A percentile compares a stretch with the other conserved stretches of the same genome.
phyloP scores from a whole-genome alignment of 2,888 invertebrate genomes.

The Thumatha senex region DNA sequence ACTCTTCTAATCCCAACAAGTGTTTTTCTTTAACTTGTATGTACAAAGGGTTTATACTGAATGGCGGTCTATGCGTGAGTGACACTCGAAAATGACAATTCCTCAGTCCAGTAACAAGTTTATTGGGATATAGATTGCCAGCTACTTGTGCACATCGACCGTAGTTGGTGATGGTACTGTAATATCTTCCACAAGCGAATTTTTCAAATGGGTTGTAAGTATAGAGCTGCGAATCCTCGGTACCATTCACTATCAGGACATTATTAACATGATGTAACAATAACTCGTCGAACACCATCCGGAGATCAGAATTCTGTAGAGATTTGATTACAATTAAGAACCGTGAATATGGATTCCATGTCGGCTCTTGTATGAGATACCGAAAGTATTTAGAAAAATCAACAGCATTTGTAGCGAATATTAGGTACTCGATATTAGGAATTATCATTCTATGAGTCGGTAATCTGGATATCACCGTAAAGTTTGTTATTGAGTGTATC shows the following conservation, averaged over 20 bases:
- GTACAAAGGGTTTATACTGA: slow-evolving; percentile 48
- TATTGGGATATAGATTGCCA: slow-evolving; percentile 37
- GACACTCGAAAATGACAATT: no score
- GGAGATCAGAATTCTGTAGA: slow-evolving; percentile 27
- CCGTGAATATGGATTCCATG: slow-evolving; percentile 51
- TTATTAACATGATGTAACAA: slow-evolving; percentile 14
- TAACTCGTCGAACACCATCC: slow-evolving; percentile 46
- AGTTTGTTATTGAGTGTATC: no score
- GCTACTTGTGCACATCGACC: slow-evolving; percentile 43
- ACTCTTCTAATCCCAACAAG: no score
- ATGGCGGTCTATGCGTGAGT: no score
- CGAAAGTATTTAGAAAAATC: slow-evolving; percentile 8
- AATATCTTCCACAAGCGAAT: slow-evolving; percentile 53
- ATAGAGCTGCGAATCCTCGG: slow-evolving; percentile 39
- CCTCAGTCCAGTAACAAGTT: slow-evolving; percentile 40
- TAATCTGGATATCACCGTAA: no score
- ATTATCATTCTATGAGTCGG: no score
- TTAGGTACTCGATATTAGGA: slow-evolving; percentile 25
- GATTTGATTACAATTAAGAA: slow-evolving; percentile 45
- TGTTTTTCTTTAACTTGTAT: no score
- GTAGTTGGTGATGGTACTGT: slow-evolving; percentile 39
- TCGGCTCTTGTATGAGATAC: slow-evolving; percentile 30
- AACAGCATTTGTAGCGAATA: background rate
- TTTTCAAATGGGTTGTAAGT: slow-evolving; percentile 58
- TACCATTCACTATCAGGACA: background rate